Conservation (phyloP, 2,797 vertebrate species). For the Tolypeutes matacus region DNA sequence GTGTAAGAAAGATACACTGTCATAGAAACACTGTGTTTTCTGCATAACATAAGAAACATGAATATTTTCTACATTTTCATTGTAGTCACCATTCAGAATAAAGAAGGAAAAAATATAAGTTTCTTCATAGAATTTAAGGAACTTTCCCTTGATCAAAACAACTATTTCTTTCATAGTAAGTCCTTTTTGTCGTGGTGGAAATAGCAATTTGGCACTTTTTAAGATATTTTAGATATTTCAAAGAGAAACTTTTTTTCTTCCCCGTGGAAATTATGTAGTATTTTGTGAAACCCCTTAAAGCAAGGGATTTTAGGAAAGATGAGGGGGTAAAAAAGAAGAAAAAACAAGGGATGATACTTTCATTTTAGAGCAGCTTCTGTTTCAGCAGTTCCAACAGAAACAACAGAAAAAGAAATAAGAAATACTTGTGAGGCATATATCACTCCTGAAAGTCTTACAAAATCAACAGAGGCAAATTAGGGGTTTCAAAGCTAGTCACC, state of each 20-base stretch:
- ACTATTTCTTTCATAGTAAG: slow-evolving; percentile 46
- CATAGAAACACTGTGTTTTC: not conserved
- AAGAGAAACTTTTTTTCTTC: slow-evolving; percentile 66
- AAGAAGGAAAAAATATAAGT: not conserved
- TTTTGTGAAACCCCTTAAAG: slow-evolving; percentile 51
- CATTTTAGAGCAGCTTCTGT: slow-evolving; percentile 38
- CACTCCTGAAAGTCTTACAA: slow-evolving; percentile 66
- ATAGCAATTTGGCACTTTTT: slow-evolving; percentile 51
- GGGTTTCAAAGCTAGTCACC: slow-evolving; percentile 75
- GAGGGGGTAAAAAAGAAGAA: not conserved
- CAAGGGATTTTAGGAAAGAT: slow-evolving; percentile 38
- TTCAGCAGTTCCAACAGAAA: slow-evolving; percentile 49
- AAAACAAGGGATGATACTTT: not conserved
- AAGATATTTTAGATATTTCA: slow-evolving; percentile 74
- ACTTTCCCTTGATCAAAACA: slow-evolving; percentile 34
- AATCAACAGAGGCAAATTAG: slow-evolving; percentile 77
- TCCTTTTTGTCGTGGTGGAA: slow-evolving; percentile 45
- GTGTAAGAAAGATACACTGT: not conserved
- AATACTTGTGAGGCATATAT: slow-evolving; percentile 45
- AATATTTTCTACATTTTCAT: not conserved
- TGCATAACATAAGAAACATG: not conserved
- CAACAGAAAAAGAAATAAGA: not conserved
- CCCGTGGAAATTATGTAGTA: slow-evolving; percentile 48
- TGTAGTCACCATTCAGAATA: not conserved
- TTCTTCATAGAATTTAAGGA: slow-evolving; percentile 45